Evolutionary conservation across 2,888 invertebrate species (phyloP), one percentile per base, ranked within the genome.

Genomic region (Nipponacmea schrenckii): DNA sequence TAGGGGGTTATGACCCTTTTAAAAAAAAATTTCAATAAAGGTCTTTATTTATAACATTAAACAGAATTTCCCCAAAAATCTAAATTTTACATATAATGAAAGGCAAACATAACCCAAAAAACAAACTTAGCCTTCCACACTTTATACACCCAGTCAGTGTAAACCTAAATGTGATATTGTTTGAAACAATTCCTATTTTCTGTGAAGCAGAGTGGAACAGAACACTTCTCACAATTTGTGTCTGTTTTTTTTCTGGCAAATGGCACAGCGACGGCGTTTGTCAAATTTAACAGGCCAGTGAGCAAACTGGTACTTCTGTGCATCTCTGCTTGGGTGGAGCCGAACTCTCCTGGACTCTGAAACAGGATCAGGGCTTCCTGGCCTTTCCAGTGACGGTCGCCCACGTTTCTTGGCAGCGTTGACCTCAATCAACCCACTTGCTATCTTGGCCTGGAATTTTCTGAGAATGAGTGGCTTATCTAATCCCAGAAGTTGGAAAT

Each of bases 211-310:
- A 50, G 50, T 15, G 10, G 50, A n/a, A 14, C 50, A 15, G 15
- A 0, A 50, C 50, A 4, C 15, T 50, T 50, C 15, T 50, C 15
- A n/a, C 50, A 50, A 17, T 50, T 50, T 50, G 50, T 50, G 50
- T 50, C 50, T 14, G 50, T 50, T 50, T 50, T 50, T 4, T 12
- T 4, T n/a, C 14, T 50, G 15, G 50, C 50, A 50, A 50, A 50
- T 50, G 50, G 5, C 50, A 50, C 39, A 12, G 31, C 69, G 26
- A 17, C 69, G 0, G 17, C 69, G 69, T 27, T 69, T 69, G n/a
- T 69, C 44, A 69, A 62, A n/a, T 62, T 69, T 69, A 17, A 69
- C 45, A 17, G 69, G 69, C 64, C 69, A 69, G 48, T 69, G 69
- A 17, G 31, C 69, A 64, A 24, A 64, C 20, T 46, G 45, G 45